These are phyloP conservation scores for Eospalax fontanierii DNA, from an alignment of 2,797 vertebrate genomes.

Conservation along the genomic window DNA sequence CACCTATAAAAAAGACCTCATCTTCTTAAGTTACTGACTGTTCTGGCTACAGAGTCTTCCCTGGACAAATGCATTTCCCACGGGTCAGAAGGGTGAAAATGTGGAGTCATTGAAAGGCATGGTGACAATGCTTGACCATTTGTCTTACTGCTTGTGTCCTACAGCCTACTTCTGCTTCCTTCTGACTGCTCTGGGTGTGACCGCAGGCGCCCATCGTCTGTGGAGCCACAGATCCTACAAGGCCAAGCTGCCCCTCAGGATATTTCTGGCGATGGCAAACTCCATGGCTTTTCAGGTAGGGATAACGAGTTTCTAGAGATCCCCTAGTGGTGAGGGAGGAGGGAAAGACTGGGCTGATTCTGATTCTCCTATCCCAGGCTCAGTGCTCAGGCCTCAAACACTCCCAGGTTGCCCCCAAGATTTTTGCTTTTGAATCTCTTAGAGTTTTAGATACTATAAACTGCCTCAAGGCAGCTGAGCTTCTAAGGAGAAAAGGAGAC, in stretches of 20 bases:
- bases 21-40: background rate
- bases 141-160: slow-evolving; percentile 84
- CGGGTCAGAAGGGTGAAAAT: background rate
- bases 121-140: background rate
- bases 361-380: background rate
- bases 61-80: background rate
- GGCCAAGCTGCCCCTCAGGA: slow-evolving; percentile 92
- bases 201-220: slow-evolving; percentile 91
- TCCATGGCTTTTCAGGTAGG: slow-evolving; percentile 94
- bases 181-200: slow-evolving; percentile 90
- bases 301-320: background rate
- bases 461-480: background rate
- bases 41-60: background rate
- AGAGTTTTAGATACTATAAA: background rate
- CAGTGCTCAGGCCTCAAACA: background rate
- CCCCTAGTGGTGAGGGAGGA: background rate
- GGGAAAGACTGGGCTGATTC: background rate
- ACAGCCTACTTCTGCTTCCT: slow-evolving; percentile 92
- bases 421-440: background rate
- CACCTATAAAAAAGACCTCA: background rate
- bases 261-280: slow-evolving; percentile 92
- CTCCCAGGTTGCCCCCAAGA: background rate
- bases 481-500: background rate
- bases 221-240: slow-evolving; percentile 94
- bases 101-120: background rate